Evolutionary conservation across 2,888 invertebrate genomes (phyloP).

Genomic region (Drosophila neutralis): DNA sequence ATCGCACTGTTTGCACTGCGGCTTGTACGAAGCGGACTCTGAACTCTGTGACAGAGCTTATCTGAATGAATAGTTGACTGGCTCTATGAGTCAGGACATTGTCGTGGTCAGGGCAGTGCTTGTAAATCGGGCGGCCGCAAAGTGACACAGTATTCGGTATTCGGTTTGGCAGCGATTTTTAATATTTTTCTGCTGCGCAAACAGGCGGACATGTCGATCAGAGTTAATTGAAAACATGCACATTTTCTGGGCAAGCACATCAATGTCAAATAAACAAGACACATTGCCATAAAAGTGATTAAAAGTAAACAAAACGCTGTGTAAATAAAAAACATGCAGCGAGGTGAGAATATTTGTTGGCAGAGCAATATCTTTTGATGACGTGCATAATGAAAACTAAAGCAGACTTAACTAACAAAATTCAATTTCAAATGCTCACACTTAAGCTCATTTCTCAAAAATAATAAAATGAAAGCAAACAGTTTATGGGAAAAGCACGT

Average conservation of each 20-base stretch:
- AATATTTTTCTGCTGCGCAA: slow-evolving; percentile 28
- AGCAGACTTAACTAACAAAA: slow-evolving; percentile 8
- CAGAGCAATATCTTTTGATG: slow-evolving; percentile 14
- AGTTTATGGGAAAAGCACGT: slow-evolving; percentile 21
- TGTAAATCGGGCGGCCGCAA: slow-evolving; percentile 38
- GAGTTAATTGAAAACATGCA: slow-evolving; percentile 55
- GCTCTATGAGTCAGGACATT: slow-evolving; percentile 8
- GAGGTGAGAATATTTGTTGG: slow-evolving; percentile 57
- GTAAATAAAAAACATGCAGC: slow-evolving; percentile 59
- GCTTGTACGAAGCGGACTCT: slow-evolving; percentile 4
- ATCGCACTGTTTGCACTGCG: slow-evolving; percentile 16
- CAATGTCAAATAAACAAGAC: slow-evolving; percentile 35
- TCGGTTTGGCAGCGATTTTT: slow-evolving; percentile 9
- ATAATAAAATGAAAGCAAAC: neutral
- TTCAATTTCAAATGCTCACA: slow-evolving; percentile 13
- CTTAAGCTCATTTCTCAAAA: slow-evolving; percentile 30
- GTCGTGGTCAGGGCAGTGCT: slow-evolving; percentile 38
- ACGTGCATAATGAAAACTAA: slow-evolving; percentile 22
- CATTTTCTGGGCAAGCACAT: slow-evolving; percentile 47
- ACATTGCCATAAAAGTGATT: slow-evolving; percentile 53
- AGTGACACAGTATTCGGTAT: slow-evolving; percentile 37
- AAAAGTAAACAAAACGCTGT: slow-evolving; percentile 50
- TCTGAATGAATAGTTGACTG: neutral
- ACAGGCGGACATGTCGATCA: slow-evolving; percentile 39
- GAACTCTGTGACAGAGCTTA: slow-evolving; percentile 3